Evolutionary conservation across 2,113 vertebrate genomes (phyloP), one percentile per base, ranked within the genome.

Genomic region (Phodopus roborovskii): DNA sequence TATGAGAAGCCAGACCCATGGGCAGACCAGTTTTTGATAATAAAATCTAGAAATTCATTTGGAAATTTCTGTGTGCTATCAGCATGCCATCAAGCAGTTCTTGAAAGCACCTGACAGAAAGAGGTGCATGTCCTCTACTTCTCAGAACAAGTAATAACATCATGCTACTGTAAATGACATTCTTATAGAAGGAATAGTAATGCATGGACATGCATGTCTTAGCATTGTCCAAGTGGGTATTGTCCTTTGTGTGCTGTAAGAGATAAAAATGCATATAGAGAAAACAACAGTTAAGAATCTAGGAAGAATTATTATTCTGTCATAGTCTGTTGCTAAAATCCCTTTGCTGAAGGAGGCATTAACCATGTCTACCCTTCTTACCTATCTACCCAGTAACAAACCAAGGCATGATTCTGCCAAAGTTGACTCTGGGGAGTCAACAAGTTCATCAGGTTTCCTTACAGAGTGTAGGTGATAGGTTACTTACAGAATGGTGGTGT

Each of bases 151-250:
- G 97, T 97, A 90, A 95, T 98, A 98, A 98, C 96, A 98, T 97
- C 96, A 96, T 97, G 95, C 96, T 98, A 97, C 98, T 96, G 97
- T 98, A 98, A 98, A 97, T 97, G 97, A 88, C 94, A 97, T 97
- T 98, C 98, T 96, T 98, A 98, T 93, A 96, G 98, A 94, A 86
- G 93, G 95, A 97, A 97, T 98, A 98, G 98, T 98, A 98, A 98
- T 98, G 96, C 97, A 98, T 98, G 96, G 98, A 89, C 83, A 96
- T 94, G 53, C 33, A 77, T 81, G 91, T 95, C 95, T 96, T 91
- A 85, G 74, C 91, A 90, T 62, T 94, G 92, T 89, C 94, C 97
- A 96, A 97, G 92, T 83, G 97, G 96, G 95, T 97, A 97, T 83
- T 85, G 58, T 75, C 81, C 62, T 58, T 9, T 74, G 19, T 94